phyloP scores from a whole-genome alignment of 1,140 invertebrate species.

The Pogonomyrmex californicus region DNA sequence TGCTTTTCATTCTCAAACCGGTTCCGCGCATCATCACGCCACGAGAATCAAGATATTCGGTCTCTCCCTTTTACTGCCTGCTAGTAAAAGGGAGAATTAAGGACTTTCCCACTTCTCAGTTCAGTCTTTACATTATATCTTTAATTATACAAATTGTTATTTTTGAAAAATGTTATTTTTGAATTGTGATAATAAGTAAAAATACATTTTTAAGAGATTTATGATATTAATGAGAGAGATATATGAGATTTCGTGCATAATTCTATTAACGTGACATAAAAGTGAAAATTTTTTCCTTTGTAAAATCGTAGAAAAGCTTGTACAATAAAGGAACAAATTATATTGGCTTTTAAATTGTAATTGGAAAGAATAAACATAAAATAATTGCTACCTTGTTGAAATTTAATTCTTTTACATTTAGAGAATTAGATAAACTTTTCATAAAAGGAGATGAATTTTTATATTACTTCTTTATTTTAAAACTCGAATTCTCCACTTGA shows the following conservation, averaged over 20 bases:
- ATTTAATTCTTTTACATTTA: background rate
- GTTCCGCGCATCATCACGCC: slow-evolving; percentile 43
- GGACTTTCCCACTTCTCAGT: slow-evolving; percentile 7
- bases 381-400: background rate
- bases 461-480: background rate
- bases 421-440: background rate
- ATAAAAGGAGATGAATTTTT: background rate
- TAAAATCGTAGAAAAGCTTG: background rate
- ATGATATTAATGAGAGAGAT: too few relatives aligned
- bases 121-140: slow-evolving; percentile 4
- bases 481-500: background rate
- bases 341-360: background rate
- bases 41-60: slow-evolving; percentile 44
- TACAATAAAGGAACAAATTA: background rate
- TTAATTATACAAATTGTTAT: background rate
- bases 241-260: background rate
- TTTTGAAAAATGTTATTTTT: slow-evolving; percentile 34
- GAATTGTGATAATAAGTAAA: slow-evolving; percentile 9
- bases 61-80: slow-evolving; percentile 40
- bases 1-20: slow-evolving; percentile 68
- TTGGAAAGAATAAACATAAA: background rate
- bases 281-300: background rate
- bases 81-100: background rate
- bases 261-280: background rate
- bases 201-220: background rate